Percentiles rank a stretch among this genome's conserved stretches.
Evolutionary conservation across 2,113 vertebrate species (phyloP).

Genomic region (Marmota monax): DNA sequence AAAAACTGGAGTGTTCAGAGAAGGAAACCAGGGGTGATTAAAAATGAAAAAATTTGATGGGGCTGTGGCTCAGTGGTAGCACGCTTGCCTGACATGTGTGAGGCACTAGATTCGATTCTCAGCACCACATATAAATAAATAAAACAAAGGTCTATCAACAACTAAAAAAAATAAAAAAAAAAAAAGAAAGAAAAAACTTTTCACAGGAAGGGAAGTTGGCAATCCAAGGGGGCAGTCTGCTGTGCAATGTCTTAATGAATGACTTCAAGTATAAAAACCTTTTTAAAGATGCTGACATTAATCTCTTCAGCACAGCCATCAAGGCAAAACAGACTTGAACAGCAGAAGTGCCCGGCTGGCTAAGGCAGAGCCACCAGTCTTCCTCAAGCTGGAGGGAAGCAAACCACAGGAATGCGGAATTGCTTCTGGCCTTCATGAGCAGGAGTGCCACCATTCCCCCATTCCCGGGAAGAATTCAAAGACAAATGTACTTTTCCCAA

Average conservation of each 20-base stretch:
- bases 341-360: neutral
- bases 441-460: neutral
- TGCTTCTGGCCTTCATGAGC: neutral
- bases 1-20: neutral
- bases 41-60: neutral
- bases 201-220: neutral
- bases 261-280: neutral
- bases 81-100: no score
- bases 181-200: neutral
- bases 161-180: no score
- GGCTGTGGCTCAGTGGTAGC: no score
- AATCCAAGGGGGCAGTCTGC: neutral
- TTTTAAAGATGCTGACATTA: neutral
- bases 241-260: neutral
- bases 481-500: neutral
- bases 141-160: no score
- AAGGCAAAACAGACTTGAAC: rapidly evolving
- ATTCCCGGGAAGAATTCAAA: neutral
- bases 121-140: no score
- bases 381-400: neutral
- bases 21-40: conserved; percentile 3
- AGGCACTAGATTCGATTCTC: no score
- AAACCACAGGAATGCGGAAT: neutral
- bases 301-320: neutral
- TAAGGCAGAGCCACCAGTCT: neutral